A percentile compares a stretch with the other conserved stretches of the same genome.
Conservation (phyloP, 1,140 invertebrate species). For the Pachyrhynchus sulphureomaculatus region DNA sequence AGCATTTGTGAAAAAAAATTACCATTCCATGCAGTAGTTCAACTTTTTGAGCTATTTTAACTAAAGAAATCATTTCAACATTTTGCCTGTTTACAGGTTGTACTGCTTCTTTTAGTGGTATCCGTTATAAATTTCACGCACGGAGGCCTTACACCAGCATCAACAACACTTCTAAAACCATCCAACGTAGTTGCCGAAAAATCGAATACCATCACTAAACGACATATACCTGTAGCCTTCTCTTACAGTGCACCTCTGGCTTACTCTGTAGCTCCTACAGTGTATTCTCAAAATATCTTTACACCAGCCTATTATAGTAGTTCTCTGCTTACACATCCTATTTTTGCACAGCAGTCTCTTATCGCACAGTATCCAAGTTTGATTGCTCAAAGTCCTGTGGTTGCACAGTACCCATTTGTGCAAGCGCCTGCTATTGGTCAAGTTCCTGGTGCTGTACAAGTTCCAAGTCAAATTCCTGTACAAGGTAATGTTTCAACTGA, state of each 20-base stretch:
- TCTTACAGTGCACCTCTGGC: background rate
- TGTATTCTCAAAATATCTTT: background rate
- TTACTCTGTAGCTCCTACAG: background rate
- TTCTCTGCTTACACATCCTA: background rate
- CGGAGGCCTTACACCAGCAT: slow-evolving; percentile 1
- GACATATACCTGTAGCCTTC: background rate
- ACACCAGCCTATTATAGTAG: background rate
- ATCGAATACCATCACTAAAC: background rate
- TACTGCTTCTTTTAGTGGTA: background rate
- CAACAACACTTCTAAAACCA: slow-evolving; percentile 9
- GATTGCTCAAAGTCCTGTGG: slow-evolving; percentile 7
- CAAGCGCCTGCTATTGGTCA: background rate
- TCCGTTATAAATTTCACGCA: background rate
- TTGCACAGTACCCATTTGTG: background rate
- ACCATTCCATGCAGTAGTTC: no score
- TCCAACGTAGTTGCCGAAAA: slow-evolving; percentile 3
- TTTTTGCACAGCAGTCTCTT: background rate
- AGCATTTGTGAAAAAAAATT: no score
- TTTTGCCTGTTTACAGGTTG: background rate
- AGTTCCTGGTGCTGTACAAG: no score
- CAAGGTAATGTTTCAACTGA: background rate
- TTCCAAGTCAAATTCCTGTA: background rate
- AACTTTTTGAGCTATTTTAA: no score
- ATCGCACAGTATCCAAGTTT: slow-evolving; percentile 8
- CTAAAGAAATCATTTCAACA: no score